Conservation (phyloP, 2,888 invertebrate species). For the Eustalomyia histrio region DNA sequence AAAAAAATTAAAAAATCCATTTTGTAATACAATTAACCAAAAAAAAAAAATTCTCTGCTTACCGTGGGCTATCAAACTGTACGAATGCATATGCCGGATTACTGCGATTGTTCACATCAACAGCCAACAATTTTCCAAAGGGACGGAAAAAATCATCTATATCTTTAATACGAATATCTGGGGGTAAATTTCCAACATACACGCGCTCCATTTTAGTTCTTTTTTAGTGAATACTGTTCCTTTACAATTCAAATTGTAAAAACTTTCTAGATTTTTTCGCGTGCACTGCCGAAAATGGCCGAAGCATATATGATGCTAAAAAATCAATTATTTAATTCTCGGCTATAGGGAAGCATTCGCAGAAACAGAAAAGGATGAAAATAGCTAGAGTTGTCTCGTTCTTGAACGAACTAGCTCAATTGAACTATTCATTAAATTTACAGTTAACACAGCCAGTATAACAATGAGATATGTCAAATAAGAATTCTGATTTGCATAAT, state of each 20-base stretch:
- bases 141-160: constrained; percentile 59
- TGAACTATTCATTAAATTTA: too few species aligned
- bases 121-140: constrained; percentile 49
- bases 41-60: neutral
- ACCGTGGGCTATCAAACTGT: constrained; percentile 46
- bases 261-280: neutral
- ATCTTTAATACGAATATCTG: constrained; percentile 58
- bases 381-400: too few species aligned
- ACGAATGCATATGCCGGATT: constrained; percentile 49
- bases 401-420: too few species aligned
- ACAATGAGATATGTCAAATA: too few species aligned
- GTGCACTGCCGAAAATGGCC: neutral
- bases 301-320: constrained; percentile 2
- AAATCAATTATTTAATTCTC: too few species aligned
- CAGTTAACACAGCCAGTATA: too few species aligned
- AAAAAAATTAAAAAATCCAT: neutral
- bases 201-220: constrained; percentile 46
- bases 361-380: too few species aligned
- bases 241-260: neutral
- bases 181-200: constrained; percentile 56
- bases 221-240: neutral
- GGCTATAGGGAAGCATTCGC: too few species aligned
- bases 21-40: neutral
- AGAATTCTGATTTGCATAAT: too few species aligned
- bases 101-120: constrained; percentile 54